Evolutionary conservation across 2,113 vertebrate genomes (phyloP).

Genomic region (Laticauda colubrina): DNA sequence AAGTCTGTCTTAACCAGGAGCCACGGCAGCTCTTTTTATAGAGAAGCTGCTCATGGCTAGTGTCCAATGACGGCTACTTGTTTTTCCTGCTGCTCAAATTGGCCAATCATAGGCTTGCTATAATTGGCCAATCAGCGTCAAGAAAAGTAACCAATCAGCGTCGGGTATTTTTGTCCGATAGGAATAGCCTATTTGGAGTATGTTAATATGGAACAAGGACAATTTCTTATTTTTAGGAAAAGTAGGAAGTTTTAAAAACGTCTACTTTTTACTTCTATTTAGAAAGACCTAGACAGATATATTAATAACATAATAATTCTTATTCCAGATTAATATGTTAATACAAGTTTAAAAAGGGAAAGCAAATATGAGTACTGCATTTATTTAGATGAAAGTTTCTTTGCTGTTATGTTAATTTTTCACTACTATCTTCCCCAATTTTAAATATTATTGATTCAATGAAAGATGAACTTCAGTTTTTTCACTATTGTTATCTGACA

Average conservation of each 20-base stretch:
- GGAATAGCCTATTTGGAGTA: too few species aligned
- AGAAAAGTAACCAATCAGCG: too few species aligned
- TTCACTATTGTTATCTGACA: background rate
- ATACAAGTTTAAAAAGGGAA: background rate
- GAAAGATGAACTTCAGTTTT: background rate
- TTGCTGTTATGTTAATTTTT: background rate
- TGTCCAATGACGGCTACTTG: too few species aligned
- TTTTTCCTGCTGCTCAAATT: too few species aligned
- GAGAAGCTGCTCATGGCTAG: too few species aligned
- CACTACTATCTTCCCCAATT: background rate
- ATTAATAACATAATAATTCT: background rate
- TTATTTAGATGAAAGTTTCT: background rate
- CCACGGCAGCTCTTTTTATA: too few species aligned
- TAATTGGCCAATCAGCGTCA: too few species aligned
- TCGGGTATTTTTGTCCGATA: too few species aligned
- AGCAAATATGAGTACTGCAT: background rate
- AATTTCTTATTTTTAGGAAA: background rate
- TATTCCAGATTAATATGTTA: background rate
- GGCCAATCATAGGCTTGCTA: too few species aligned
- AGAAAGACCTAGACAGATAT: background rate
- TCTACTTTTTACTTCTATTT: background rate
- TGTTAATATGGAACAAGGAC: too few species aligned
- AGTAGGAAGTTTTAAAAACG: background rate
- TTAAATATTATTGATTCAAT: background rate
- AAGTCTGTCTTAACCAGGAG: too few species aligned